Conservation (phyloP, 2,888 invertebrate genomes). For the Slavum lentiscoides region DNA sequence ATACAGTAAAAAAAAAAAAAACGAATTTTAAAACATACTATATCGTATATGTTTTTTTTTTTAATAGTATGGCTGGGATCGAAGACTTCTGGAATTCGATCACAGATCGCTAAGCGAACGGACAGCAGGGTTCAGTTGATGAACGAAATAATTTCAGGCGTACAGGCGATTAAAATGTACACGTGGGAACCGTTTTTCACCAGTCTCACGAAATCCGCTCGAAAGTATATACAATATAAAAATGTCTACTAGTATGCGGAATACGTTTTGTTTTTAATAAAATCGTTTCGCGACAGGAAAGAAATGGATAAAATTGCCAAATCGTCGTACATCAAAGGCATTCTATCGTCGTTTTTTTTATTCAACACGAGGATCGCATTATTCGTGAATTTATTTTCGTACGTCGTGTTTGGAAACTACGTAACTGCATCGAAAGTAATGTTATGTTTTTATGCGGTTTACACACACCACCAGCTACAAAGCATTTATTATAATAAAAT, state of each 20-base stretch:
- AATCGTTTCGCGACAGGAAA: constrained; percentile 61
- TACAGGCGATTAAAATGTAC: constrained; percentile 90
- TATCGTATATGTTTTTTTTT: background rate
- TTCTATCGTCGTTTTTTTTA: constrained; percentile 75
- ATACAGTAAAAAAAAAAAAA: no score
- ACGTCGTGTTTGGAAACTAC: constrained; percentile 68
- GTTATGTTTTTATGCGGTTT: background rate
- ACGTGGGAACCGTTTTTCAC: constrained; percentile 86
- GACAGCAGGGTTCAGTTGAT: constrained; percentile 89
- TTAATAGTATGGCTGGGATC: constrained; percentile 72
- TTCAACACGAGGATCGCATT: constrained; percentile 80
- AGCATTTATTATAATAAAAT: background rate
- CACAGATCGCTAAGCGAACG: constrained; percentile 80
- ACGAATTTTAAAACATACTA: no score
- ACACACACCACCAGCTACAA: background rate
- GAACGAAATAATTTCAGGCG: constrained; percentile 85
- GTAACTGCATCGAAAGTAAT: constrained; percentile 66
- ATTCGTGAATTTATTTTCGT: constrained; percentile 73
- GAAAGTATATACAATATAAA: constrained; percentile 65
- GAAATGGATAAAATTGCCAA: constrained; percentile 73
- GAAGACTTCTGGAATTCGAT: constrained; percentile 72
- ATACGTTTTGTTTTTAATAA: no score
- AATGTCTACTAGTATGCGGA: background rate
- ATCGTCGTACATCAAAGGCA: constrained; percentile 70
- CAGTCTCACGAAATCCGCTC: constrained; percentile 70